These are phyloP conservation scores for Cetonia aurata DNA, from an alignment of 2,888 invertebrate genomes.

Conservation along the genomic window DNA sequence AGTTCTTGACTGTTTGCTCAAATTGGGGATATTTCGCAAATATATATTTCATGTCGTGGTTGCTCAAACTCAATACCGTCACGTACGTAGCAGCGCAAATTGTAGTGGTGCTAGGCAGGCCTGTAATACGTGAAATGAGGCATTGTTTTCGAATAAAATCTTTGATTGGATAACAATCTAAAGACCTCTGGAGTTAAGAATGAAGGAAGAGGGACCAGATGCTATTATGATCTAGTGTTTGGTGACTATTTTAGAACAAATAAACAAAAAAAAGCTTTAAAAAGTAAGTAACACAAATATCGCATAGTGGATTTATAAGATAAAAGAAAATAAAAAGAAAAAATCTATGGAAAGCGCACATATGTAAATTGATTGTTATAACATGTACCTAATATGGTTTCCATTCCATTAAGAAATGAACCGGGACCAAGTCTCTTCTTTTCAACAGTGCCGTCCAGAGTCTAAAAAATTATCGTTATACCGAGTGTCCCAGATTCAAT, in stretches of 20 bases:
- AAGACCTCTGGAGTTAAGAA: no score
- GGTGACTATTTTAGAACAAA: no score
- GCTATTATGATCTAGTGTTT: no score
- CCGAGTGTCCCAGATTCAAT: no score
- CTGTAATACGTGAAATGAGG: not conserved
- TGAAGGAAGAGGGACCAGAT: no score
- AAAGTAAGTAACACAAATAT: no score
- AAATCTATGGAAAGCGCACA: not conserved
- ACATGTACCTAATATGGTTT: slow-evolving; percentile 30
- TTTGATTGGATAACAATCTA: no score
- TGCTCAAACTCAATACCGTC: slow-evolving; percentile 18
- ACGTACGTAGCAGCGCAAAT: slow-evolving; percentile 34
- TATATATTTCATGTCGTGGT: slow-evolving; percentile 23
- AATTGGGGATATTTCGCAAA: slow-evolving; percentile 20
- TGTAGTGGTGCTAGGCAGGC: slow-evolving; percentile 30
- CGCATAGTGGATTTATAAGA: no score
- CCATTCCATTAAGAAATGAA: slow-evolving; percentile 33
- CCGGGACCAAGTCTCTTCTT: slow-evolving; percentile 31
- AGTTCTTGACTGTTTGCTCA: not conserved
- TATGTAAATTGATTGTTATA: no score
- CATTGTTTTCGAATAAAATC: no score
- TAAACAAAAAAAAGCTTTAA: no score
- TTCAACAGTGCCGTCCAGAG: slow-evolving; percentile 32
- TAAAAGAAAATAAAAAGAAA: not conserved
- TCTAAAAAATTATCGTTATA: no score